Evolutionary conservation across 2,113 vertebrate species (phyloP).

Genomic region (Meles meles): DNA sequence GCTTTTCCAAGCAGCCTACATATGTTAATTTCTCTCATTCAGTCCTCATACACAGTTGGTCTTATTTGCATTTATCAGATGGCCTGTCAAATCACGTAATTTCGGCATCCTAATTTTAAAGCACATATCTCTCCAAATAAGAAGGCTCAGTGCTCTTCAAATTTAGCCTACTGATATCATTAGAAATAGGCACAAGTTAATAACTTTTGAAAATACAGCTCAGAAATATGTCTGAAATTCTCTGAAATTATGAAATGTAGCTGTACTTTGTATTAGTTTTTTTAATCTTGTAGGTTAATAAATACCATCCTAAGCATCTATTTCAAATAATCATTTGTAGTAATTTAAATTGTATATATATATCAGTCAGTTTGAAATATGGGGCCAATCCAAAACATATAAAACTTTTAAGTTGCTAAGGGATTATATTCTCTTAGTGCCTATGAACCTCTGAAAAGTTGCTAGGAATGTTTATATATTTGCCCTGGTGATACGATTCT

Average conservation of each 20-base stretch:
- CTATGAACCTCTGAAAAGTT: not conserved
- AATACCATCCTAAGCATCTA: not conserved
- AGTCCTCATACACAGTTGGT: not conserved
- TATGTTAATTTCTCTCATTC: constrained; percentile 11
- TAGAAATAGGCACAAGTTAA: not conserved
- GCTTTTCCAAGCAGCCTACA: not conserved
- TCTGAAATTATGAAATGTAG: not conserved
- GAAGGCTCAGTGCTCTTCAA: constrained; percentile 2
- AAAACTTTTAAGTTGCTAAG: not conserved
- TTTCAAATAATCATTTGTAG: not conserved
- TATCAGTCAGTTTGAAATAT: not conserved
- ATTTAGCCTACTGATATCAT: constrained; percentile 9
- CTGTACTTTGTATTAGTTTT: not conserved
- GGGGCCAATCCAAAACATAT: not conserved
- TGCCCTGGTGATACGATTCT: not conserved
- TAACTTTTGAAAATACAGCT: not conserved
- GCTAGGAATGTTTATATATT: not conserved
- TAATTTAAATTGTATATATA: not conserved
- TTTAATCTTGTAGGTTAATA: not conserved
- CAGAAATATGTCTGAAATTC: not conserved
- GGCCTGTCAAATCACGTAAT: not conserved
- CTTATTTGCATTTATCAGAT: constrained; percentile 33
- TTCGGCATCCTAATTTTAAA: constrained; percentile 47
- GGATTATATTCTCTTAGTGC: not conserved
- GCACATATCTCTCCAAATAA: constrained; percentile 2